A percentile compares a stretch with the other conserved stretches of the same genome.
Evolutionary conservation across 2,797 vertebrate genomes (phyloP).

Genomic region (Pangasius macronema): DNA sequence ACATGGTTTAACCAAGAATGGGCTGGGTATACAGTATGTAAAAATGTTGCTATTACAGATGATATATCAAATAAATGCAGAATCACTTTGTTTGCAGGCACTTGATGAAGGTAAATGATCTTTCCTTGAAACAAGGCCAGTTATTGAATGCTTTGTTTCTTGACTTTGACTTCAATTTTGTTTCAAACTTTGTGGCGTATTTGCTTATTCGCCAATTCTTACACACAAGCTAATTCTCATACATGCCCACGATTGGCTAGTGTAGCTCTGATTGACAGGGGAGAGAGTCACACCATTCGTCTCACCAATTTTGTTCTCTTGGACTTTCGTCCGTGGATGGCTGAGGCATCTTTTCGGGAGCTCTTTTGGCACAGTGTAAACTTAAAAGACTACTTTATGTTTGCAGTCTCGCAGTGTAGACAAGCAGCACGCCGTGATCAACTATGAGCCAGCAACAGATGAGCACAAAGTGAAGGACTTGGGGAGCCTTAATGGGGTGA

Average conservation of each 20-base stretch:
- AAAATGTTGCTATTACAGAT: slow-evolving; percentile 3
- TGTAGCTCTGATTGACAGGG: not conserved
- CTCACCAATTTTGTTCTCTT: not conserved
- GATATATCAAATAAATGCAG: not conserved
- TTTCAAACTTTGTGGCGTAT: not conserved
- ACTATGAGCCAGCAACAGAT: slow-evolving; percentile 88
- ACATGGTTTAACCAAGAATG: slow-evolving; percentile 21
- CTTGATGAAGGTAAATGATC: slow-evolving; percentile 23
- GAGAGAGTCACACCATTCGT: not conserved
- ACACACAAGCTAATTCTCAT: not conserved
- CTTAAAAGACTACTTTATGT: not conserved
- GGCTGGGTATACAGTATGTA: slow-evolving; percentile 4
- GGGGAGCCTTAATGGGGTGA: slow-evolving; percentile 97
- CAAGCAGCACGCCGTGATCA: slow-evolving; percentile 98
- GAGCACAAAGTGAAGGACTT: slow-evolving; percentile 97
- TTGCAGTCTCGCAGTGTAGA: slow-evolving; percentile 92
- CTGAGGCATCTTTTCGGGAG: not conserved
- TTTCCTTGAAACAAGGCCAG: slow-evolving; percentile 32
- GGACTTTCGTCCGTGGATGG: too few species aligned
- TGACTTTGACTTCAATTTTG: not conserved
- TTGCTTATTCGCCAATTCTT: not conserved
- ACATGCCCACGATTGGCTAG: not conserved
- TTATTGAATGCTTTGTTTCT: not conserved
- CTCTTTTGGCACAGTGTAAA: not conserved
- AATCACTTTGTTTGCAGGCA: not conserved